Evolutionary conservation across 2,888 invertebrate genomes (phyloP).

Genomic region (Cremastobaeus sp.): DNA sequence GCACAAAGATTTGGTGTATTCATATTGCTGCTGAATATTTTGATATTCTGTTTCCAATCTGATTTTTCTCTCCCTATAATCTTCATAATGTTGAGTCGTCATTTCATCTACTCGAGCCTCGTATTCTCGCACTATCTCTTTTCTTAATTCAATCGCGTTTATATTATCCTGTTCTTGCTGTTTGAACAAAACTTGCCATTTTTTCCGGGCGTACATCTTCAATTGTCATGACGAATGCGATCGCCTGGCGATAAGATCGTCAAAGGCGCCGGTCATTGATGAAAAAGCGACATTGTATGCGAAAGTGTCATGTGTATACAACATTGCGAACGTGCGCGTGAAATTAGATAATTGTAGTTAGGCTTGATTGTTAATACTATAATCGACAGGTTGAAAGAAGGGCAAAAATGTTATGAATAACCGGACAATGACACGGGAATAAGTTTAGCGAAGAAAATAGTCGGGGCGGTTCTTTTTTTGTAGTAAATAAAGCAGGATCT

Average conservation of each 20-base stretch:
- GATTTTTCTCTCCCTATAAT: slow-evolving; percentile 85
- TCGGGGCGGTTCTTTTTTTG: slow-evolving; percentile 54
- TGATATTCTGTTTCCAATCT: slow-evolving; percentile 85
- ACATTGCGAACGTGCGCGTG: slow-evolving; percentile 34
- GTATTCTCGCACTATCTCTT: slow-evolving; percentile 74
- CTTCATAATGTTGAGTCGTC: slow-evolving; percentile 85
- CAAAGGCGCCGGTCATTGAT: slow-evolving; percentile 54
- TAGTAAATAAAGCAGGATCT: slow-evolving; percentile 47
- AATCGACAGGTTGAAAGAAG: too few relatives aligned
- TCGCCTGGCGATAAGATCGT: slow-evolving; percentile 57
- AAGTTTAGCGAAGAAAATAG: slow-evolving; percentile 44
- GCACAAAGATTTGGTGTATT: slow-evolving; percentile 87
- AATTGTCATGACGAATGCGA: slow-evolving; percentile 60
- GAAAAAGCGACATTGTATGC: slow-evolving; percentile 57
- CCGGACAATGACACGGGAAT: slow-evolving; percentile 41
- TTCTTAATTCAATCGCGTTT: slow-evolving; percentile 80
- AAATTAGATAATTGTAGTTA: slow-evolving; percentile 20
- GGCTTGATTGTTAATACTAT: too few relatives aligned
- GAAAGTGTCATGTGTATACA: slow-evolving; percentile 39
- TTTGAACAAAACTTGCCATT: slow-evolving; percentile 86
- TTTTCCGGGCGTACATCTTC: slow-evolving; percentile 74
- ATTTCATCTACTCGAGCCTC: slow-evolving; percentile 82
- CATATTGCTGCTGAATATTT: slow-evolving; percentile 87
- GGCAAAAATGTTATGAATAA: slow-evolving; percentile 23
- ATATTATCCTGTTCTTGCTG: slow-evolving; percentile 83